phyloP scores from a whole-genome alignment of 2,888 invertebrate species.

The Drosophila borborema region DNA sequence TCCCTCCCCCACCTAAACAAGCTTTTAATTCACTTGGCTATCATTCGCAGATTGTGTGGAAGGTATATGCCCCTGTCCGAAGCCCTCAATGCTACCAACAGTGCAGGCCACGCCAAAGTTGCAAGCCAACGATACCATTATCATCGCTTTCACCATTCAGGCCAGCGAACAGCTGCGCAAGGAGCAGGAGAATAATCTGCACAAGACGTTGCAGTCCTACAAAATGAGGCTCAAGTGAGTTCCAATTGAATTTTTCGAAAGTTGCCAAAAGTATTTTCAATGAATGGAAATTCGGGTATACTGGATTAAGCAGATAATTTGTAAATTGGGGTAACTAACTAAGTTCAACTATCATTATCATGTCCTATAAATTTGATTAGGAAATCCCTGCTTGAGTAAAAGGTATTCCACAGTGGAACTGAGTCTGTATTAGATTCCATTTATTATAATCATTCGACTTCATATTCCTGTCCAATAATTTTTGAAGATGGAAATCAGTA shows the following conservation, averaged over 20 bases:
- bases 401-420: too few species aligned
- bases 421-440: too few species aligned
- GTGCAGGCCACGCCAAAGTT: constrained; percentile 63
- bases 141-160: constrained; percentile 70
- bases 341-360: too few species aligned
- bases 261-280: background rate
- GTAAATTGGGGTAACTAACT: too few species aligned
- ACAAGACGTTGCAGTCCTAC: constrained; percentile 41
- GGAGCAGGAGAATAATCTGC: constrained; percentile 36
- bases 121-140: constrained; percentile 68
- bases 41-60: constrained; percentile 73
- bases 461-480: background rate
- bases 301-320: too few species aligned
- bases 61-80: constrained; percentile 74
- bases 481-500: background rate
- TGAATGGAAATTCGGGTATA: too few species aligned
- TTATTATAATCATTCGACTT: background rate
- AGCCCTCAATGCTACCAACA: constrained; percentile 63
- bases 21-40: background rate
- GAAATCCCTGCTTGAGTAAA: too few species aligned
- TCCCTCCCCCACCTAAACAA: background rate
- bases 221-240: constrained; percentile 63
- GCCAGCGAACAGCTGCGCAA: constrained; percentile 52
- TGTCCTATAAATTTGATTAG: too few species aligned
- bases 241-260: background rate